Evolutionary conservation across 2,113 vertebrate genomes (phyloP), one percentile per base, ranked within the genome.

Genomic region (Podilymbus podiceps): DNA sequence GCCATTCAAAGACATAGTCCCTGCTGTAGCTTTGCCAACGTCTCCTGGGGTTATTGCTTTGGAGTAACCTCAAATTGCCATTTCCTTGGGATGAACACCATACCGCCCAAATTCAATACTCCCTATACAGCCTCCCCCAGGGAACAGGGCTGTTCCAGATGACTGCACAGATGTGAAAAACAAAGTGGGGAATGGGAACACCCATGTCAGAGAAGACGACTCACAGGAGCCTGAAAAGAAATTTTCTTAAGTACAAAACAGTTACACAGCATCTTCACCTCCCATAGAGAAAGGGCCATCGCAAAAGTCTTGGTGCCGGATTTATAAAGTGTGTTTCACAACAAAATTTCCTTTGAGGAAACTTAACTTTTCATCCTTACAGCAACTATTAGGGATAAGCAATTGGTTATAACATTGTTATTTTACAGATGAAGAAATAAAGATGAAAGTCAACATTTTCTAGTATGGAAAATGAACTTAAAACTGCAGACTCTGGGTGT

Each of bases 121-220:
- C 66, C 53, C 84, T 33, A 40, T 19, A 47, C 30, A 68, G 66
- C 66, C 84, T 90, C 30, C 47, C 67, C 25, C 1, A 0, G 27
- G 81, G 68, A 93, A 30, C 17, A 13, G 64, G 92, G 52, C 79
- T 78, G 92, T 64, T 92, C 79, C 96, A 94, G 64, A 91, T 76
- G 67, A 85, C 42, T 9, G 16, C 81, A 90, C 2, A 0, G 88
- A 56, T 60, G 68, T 84, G 76, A 59, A 82, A 96, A 88, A 94
- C 55, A 92, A 96, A 75, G 40, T 12, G 40, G 90, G 74, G 72
- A 80, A 67, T 30, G 72, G 92, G 88, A 95, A 96, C 90, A 93
- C 90, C 92, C 92, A 81, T 87, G 59, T 52, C 88, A 93, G 83
- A 90, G 64, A 68, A 16, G 55, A 73, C 53, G 71, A 33, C 81